Conservation (phyloP, 2,797 vertebrate species). For the Rallus crepitans region DNA sequence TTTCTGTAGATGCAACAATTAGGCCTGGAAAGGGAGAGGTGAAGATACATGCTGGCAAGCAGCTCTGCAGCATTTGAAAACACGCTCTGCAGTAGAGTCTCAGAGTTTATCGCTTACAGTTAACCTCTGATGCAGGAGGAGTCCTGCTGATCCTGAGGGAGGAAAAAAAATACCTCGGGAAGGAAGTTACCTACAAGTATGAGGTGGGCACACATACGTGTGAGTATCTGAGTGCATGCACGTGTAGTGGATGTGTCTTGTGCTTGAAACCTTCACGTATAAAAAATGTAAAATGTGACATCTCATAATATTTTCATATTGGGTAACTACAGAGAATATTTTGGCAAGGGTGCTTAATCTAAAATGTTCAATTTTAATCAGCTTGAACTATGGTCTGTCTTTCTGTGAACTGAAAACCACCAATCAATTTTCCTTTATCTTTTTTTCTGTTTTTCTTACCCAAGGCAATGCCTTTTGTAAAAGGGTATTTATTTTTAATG, state of each 20-base stretch:
- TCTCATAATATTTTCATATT: conserved; percentile 83
- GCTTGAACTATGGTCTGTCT: conserved; percentile 90
- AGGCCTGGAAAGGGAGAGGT: background rate
- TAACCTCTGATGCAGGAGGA: conserved; percentile 3
- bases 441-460: conserved; percentile 88
- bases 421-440: conserved; percentile 92
- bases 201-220: fast-evolving
- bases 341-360: conserved; percentile 86
- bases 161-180: conserved; percentile 8
- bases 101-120: conserved; percentile 42
- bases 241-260: background rate
- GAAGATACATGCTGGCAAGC: background rate
- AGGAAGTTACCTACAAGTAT: conserved; percentile 36
- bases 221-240: background rate
- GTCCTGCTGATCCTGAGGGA: conserved; percentile 36
- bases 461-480: conserved; percentile 99
- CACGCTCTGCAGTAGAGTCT: background rate
- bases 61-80: background rate
- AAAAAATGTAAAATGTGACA: conserved; percentile 75
- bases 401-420: conserved; percentile 92
- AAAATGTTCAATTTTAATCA: conserved; percentile 90
- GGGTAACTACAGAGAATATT: conserved; percentile 86
- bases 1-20: background rate
- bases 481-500: conserved; percentile 99
- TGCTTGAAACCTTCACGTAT: conserved; percentile 8